These are phyloP conservation scores for Brenthis hecate DNA, from an alignment of 2,888 invertebrate genomes.

Conservation along the genomic window DNA sequence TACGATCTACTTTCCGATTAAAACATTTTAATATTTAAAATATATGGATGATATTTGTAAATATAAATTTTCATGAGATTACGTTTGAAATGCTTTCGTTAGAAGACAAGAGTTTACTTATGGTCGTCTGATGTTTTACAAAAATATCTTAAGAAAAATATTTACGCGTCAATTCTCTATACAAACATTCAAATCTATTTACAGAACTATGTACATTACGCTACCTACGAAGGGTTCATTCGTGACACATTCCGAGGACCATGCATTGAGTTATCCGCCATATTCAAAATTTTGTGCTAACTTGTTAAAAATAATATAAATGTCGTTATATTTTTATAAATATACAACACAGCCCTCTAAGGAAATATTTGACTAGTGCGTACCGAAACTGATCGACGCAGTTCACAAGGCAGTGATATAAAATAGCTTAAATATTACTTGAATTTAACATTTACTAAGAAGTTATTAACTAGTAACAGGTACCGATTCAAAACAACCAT, in stretches of 20 bases:
- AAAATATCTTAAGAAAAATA: conserved; percentile 77
- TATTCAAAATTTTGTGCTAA: conserved; percentile 29
- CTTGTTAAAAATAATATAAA: conserved; percentile 4
- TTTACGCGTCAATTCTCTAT: conserved; percentile 66
- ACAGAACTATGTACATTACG: conserved; percentile 65
- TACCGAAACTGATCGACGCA: conserved; percentile 6
- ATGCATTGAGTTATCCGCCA: neutral
- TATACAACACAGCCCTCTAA: neutral
- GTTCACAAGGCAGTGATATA: conserved; percentile 33
- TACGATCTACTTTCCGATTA: conserved; percentile 4
- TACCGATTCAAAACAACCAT: conserved; percentile 32
- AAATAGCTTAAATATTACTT: conserved; percentile 15
- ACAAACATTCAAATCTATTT: conserved; percentile 66
- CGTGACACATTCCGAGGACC: neutral
- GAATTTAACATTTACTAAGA: neutral
- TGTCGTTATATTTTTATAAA: conserved; percentile 8
- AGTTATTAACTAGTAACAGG: conserved; percentile 31
- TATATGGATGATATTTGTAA: conserved; percentile 27
- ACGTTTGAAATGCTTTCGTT: conserved; percentile 21
- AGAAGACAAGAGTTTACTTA: conserved; percentile 24
- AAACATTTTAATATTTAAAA: conserved; percentile 22
- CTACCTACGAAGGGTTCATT: conserved; percentile 36
- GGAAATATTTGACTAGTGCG: conserved; percentile 11
- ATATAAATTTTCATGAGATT: conserved; percentile 16
- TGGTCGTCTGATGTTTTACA: conserved; percentile 59